Evolutionary conservation across 2,888 invertebrate genomes (phyloP).

Genomic region (Caenorhabditis sinica): DNA sequence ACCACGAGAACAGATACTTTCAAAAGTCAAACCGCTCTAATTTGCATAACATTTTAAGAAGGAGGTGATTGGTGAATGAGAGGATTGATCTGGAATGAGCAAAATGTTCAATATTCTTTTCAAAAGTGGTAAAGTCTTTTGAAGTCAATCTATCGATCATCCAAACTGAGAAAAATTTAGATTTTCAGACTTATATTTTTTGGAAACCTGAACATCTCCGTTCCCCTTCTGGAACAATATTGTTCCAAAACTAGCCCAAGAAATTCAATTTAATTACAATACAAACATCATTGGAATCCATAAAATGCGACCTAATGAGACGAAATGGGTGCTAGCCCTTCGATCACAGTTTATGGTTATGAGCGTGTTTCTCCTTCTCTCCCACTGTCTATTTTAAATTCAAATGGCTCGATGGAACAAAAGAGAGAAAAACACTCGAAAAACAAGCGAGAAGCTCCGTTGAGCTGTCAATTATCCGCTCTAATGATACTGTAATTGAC

Average conservation of each 20-base stretch:
- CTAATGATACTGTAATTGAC: conserved; percentile 61
- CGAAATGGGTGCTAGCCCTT: conserved; percentile 51
- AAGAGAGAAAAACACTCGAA: conserved; percentile 25
- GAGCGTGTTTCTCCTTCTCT: conserved; percentile 18
- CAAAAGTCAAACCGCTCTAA: too few relatives aligned
- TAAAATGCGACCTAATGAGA: conserved; percentile 57
- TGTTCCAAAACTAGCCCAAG: not conserved
- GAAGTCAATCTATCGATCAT: too few relatives aligned
- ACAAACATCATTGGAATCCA: conserved; percentile 46
- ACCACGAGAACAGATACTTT: not conserved
- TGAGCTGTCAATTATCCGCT: conserved; percentile 47
- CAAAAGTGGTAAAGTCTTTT: too few relatives aligned
- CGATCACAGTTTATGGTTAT: conserved; percentile 61
- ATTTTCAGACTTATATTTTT: not conserved
- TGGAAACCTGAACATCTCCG: not conserved
- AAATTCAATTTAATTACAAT: conserved; percentile 20
- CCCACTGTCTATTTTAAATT: not conserved
- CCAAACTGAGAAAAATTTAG: too few relatives aligned
- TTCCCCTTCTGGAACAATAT: not conserved
- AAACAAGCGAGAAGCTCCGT: conserved; percentile 6
- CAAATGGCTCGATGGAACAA: not conserved
- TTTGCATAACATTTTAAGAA: too few relatives aligned
- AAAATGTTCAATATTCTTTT: too few relatives aligned
- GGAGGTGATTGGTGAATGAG: too few relatives aligned
- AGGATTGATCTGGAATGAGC: too few relatives aligned